Evolutionary conservation across 2,113 vertebrate species (phyloP).

Genomic region (Labeo rohita): DNA sequence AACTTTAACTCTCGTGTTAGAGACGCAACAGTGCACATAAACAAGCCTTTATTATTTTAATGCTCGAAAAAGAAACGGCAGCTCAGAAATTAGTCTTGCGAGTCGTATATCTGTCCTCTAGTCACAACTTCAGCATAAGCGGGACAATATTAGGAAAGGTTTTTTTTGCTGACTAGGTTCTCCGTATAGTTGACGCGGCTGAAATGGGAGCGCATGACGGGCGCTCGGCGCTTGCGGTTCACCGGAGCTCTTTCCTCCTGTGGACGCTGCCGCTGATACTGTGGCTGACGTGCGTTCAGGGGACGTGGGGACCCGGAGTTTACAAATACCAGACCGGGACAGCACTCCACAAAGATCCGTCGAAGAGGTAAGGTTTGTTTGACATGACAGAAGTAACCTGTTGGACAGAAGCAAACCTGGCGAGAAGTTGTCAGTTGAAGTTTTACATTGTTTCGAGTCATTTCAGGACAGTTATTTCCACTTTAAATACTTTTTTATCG

Average conservation of each 20-base stretch:
- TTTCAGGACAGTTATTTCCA: neutral
- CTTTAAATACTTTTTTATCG: neutral
- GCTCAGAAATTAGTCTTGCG: neutral
- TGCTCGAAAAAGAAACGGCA: neutral
- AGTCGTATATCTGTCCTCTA: neutral
- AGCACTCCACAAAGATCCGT: conserved; percentile 65
- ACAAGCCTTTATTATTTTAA: conserved; percentile 23
- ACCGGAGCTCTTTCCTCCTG: conserved; percentile 64
- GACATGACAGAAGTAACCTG: neutral
- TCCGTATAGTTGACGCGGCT: conserved; percentile 45
- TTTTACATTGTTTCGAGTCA: neutral
- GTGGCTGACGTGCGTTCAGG: conserved; percentile 65
- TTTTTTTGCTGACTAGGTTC: conserved; percentile 3
- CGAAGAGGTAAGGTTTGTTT: conserved; percentile 68
- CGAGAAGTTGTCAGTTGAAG: neutral
- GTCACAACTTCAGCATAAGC: neutral
- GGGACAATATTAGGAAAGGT: neutral
- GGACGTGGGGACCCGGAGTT: conserved; percentile 78
- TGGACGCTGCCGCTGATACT: conserved; percentile 68
- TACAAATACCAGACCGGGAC: conserved; percentile 72
- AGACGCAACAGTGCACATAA: conserved; percentile 7
- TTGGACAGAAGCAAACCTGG: neutral
- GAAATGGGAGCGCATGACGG: conserved; percentile 69
- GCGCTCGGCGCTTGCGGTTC: conserved; percentile 64
- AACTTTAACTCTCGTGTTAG: conserved; percentile 24